Conservation (phyloP, 2,113 vertebrate species). For the Balaenoptera acutorostrata region DNA sequence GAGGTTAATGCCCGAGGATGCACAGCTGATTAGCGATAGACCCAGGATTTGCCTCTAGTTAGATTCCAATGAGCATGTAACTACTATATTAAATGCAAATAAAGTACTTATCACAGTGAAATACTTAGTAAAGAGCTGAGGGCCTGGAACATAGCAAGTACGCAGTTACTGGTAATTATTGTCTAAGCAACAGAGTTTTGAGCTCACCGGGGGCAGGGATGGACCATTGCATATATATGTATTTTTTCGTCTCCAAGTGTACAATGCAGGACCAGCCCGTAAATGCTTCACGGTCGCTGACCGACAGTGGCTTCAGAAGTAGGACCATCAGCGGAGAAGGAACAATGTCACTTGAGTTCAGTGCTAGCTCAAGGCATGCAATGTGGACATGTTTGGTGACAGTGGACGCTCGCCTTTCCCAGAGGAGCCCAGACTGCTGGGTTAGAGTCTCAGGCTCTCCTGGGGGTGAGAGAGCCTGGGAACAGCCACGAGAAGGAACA, state of each 20-base stretch:
- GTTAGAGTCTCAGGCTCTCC: conserved; percentile 28
- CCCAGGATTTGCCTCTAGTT: neutral
- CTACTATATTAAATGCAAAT: neutral
- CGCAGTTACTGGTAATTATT: neutral
- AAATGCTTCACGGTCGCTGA: neutral
- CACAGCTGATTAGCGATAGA: neutral
- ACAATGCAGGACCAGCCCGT: neutral
- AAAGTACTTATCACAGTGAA: neutral
- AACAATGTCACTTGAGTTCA: neutral
- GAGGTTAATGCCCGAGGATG: neutral
- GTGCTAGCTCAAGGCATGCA: neutral
- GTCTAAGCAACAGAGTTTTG: neutral
- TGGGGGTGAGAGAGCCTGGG: conserved; percentile 52
- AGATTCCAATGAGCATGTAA: neutral
- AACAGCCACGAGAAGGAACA: neutral
- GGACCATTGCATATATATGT: neutral
- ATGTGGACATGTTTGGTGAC: neutral
- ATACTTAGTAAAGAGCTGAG: neutral
- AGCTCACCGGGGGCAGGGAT: neutral
- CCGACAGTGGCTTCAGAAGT: neutral
- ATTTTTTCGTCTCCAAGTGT: neutral
- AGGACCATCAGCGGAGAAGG: neutral
- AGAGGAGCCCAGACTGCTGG: neutral
- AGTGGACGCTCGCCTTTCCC: neutral
- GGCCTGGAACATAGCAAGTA: neutral